Evolutionary conservation across 2,888 invertebrate species (phyloP), one percentile per base, ranked within the genome.

Genomic region (Acleris holmiana): DNA sequence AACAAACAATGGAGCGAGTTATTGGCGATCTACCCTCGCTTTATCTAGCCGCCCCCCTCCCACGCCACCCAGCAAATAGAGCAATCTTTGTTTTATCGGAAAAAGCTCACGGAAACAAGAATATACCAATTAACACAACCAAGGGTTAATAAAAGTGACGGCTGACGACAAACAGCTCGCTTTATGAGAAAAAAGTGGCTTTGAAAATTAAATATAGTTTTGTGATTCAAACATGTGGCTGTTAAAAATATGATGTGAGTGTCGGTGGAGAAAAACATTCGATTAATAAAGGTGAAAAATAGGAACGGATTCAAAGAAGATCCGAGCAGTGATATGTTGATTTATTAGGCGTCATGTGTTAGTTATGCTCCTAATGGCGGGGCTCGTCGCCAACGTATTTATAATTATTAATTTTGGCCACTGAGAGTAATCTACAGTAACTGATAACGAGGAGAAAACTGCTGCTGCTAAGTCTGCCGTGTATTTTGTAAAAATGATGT

Each of bases 1-100:
- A 84, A 88, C 89, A 91, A 91, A 91, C 91, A 91, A 90, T 91
- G 86, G 89, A 83, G 81, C 85, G 82, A 86, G 88, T 88, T 91
- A 91, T 90, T 91, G 90, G 85, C 85, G 88, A 91, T 89, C 87
- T 86, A 87, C 87, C 89, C 87, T 84, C 85, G 82, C 83, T 86
- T 85, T 88, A 86, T 88, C 85, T 85, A 82, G 79, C 83, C 68
- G 64, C 70, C 68, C 72, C 73, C 75, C 73, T 77, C 80, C 72
- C 76, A 73, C 69, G 71, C 69, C 67, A 44, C 69, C 79, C 81
- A 82, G 82, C 85, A 84, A 86, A 86, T 85, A 80, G 83, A 86
- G 82, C 87, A 85, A 88, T 86, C 87, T 86, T 82, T 81, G 79
- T 82, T 85, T 82, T 86, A 88, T 90, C 85, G 89, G 88, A 87